Conservation (phyloP, 2,113 vertebrate species). For the Neolamprologus modestus region DNA sequence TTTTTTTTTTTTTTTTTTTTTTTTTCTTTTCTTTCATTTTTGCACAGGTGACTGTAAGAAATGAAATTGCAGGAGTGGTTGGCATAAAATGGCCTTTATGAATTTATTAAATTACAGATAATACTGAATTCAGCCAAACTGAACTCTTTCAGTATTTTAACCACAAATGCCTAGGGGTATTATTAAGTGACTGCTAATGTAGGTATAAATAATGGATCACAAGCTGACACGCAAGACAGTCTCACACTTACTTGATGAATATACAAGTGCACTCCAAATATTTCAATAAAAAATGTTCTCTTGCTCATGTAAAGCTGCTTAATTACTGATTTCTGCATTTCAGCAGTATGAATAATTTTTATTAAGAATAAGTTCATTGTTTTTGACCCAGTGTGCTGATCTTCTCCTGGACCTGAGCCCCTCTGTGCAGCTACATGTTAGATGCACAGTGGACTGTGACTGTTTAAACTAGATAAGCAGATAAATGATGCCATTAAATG, state of each 20-base stretch:
- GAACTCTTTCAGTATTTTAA: background rate
- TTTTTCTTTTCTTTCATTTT: background rate
- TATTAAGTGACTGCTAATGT: background rate
- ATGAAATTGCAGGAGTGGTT: slow-evolving; percentile 1
- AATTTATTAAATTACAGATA: background rate
- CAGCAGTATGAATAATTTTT: background rate
- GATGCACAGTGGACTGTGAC: background rate
- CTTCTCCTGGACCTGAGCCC: background rate
- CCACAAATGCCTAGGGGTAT: background rate
- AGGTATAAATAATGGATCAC: background rate
- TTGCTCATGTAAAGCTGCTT: background rate
- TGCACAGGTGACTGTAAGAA: slow-evolving; percentile 16
- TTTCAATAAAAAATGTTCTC: background rate
- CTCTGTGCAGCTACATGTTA: background rate
- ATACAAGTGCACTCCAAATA: background rate
- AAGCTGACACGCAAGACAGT: background rate
- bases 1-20: too few species aligned
- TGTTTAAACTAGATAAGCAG: background rate
- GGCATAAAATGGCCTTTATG: background rate
- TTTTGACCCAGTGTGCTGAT: background rate
- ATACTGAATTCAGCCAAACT: background rate
- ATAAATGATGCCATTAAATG: background rate
- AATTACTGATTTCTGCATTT: background rate
- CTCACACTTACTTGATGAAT: background rate
- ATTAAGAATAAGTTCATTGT: background rate